A percentile compares a stretch with the other conserved stretches of the same genome.
Evolutionary conservation across 37 sponge, comb jelly and placozoan genomes (phyloP).

Genomic region (Halichondria panicea): DNA sequence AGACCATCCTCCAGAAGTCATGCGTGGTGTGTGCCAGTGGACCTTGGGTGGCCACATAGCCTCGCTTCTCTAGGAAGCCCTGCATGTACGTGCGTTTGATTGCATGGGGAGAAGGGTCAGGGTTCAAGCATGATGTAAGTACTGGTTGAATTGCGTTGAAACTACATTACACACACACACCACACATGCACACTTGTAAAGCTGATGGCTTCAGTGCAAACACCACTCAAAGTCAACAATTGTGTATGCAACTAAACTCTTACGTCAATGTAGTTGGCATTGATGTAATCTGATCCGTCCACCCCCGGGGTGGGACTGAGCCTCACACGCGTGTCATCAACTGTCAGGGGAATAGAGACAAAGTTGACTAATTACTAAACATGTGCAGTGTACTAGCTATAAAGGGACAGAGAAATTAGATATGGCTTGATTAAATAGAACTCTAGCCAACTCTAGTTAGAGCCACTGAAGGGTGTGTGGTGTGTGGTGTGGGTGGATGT

Average conservation of each 20-base stretch:
- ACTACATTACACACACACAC: too few relatives aligned
- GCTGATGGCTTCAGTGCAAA: neutral
- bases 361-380: neutral
- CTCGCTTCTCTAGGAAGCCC: conserved; percentile 45
- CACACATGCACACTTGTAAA: too few relatives aligned
- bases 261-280: conserved; percentile 87
- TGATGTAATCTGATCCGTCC: conserved; percentile 81
- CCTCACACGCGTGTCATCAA: conserved; percentile 60
- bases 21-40: conserved; percentile 63
- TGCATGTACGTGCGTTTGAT: conserved; percentile 10
- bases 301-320: conserved; percentile 31
- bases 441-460: neutral
- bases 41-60: conserved; percentile 73
- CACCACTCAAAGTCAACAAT: neutral
- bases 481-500: too few relatives aligned
- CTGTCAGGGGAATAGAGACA: conserved; percentile 13
- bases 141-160: neutral
- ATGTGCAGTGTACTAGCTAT: neutral
- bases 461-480: too few relatives aligned
- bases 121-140: conserved; percentile 8
- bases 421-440: neutral
- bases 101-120: neutral
- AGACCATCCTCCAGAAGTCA: conserved; percentile 86
- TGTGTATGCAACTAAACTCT: neutral
- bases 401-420: neutral